Evolutionary conservation across 2,113 vertebrate genomes (phyloP).

Genomic region (Antigone vipio): DNA sequence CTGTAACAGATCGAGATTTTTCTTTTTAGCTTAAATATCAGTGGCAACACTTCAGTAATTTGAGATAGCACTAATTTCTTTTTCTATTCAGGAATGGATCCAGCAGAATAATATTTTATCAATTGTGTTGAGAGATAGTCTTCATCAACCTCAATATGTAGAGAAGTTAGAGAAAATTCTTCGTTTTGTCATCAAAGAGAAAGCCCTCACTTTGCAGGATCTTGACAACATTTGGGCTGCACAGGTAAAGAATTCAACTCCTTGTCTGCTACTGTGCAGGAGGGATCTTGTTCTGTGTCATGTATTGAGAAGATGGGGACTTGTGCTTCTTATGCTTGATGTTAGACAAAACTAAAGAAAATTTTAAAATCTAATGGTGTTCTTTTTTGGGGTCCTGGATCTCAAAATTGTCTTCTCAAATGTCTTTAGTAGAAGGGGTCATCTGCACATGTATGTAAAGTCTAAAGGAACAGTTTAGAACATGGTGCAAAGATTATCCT

Average conservation of each 20-base stretch:
- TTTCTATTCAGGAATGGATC: constrained; percentile 92
- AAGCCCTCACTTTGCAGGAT: constrained; percentile 96
- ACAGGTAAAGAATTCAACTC: constrained; percentile 81
- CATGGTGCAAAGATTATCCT: not conserved
- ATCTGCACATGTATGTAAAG: accelerated
- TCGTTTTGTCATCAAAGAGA: constrained; percentile 99
- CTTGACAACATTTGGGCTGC: constrained; percentile 99
- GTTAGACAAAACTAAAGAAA: not conserved
- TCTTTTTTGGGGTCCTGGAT: not conserved
- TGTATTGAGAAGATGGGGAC: not conserved
- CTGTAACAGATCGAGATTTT: not conserved
- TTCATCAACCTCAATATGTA: constrained; percentile 99
- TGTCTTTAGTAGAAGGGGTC: not conserved
- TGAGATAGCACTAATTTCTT: constrained; percentile 4
- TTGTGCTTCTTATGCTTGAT: not conserved
- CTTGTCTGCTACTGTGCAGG: not conserved
- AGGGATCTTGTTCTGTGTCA: not conserved
- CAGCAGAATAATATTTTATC: constrained; percentile 99
- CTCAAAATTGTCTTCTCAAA: not conserved
- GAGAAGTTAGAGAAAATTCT: constrained; percentile 99
- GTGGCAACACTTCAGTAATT: constrained; percentile 1
- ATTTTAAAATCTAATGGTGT: not conserved
- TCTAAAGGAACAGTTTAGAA: not conserved
- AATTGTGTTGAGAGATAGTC: constrained; percentile 95
- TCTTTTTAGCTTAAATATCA: not conserved